Evolutionary conservation across 2,113 vertebrate genomes (phyloP).

Genomic region (Tichodroma muraria): DNA sequence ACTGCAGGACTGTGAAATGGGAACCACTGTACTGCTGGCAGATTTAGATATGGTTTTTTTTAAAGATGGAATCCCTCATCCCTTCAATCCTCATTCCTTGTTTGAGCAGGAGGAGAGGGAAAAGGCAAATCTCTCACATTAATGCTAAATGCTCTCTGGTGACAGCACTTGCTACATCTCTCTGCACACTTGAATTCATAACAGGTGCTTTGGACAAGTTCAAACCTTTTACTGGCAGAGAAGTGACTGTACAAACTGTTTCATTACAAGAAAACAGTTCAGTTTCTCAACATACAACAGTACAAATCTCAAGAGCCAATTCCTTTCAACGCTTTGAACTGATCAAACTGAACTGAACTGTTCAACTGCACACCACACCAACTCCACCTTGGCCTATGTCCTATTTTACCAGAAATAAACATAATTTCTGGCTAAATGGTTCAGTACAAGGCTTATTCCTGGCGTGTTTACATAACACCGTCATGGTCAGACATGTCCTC

Average conservation of each 20-base stretch:
- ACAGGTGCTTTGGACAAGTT: not conserved
- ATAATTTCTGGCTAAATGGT: not conserved
- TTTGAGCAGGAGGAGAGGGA: not conserved
- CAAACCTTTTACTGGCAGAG: not conserved
- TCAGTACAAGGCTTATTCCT: not conserved
- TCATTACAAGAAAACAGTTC: not conserved
- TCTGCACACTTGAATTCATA: not conserved
- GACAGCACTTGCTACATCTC: not conserved
- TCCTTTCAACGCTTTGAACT: not conserved
- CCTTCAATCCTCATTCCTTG: not conserved
- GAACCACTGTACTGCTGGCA: not conserved
- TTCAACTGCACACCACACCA: not conserved
- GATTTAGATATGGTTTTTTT: not conserved
- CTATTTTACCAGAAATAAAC: not conserved
- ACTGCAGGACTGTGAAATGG: not conserved
- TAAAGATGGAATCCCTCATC: not conserved
- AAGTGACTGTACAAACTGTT: not conserved
- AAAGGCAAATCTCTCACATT: not conserved
- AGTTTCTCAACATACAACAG: not conserved
- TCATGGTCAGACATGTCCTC: conserved; percentile 43
- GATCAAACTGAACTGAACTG: too few relatives aligned
- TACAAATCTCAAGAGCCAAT: not conserved
- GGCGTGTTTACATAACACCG: not conserved
- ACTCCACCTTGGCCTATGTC: not conserved
- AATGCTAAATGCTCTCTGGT: not conserved